Percentiles rank a stretch among this genome's conserved stretches.
phyloP scores from a whole-genome alignment of 2,113 vertebrate genomes.

The Lasiurus borealis region DNA sequence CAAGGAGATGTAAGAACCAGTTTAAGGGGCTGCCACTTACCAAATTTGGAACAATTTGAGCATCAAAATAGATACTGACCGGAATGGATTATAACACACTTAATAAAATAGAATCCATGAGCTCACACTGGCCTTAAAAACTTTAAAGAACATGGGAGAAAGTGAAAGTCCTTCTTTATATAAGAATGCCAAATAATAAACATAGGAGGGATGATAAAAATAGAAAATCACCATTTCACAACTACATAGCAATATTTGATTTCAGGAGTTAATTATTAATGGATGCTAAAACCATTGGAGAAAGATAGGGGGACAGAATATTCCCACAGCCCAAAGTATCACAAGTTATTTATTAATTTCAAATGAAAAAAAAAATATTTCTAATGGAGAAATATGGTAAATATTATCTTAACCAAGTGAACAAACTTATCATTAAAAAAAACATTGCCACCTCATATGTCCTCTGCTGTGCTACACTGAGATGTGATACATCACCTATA shows the following conservation, averaged over 20 bases:
- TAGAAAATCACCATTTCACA: background rate
- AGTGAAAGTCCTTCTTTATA: background rate
- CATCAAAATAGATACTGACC: background rate
- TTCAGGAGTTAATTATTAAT: background rate
- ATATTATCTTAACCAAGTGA: background rate
- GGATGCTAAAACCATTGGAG: background rate
- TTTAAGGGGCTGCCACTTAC: background rate
- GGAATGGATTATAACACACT: background rate
- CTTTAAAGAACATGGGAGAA: background rate
- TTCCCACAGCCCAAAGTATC: background rate
- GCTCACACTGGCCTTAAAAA: background rate
- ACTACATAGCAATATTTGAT: background rate
- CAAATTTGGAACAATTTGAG: background rate
- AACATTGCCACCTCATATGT: background rate
- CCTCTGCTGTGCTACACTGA: background rate
- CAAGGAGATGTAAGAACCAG: background rate
- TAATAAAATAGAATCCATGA: conserved; percentile 10
- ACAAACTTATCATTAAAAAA: background rate
- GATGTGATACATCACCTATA: too few relatives aligned
- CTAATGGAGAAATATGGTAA: background rate
- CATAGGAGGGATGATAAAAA: background rate
- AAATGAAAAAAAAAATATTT: background rate
- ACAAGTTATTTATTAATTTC: background rate
- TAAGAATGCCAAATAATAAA: background rate
- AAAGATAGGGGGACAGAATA: background rate